Conservation (phyloP, 2,797 vertebrate species). For the Microchirus variegatus region DNA sequence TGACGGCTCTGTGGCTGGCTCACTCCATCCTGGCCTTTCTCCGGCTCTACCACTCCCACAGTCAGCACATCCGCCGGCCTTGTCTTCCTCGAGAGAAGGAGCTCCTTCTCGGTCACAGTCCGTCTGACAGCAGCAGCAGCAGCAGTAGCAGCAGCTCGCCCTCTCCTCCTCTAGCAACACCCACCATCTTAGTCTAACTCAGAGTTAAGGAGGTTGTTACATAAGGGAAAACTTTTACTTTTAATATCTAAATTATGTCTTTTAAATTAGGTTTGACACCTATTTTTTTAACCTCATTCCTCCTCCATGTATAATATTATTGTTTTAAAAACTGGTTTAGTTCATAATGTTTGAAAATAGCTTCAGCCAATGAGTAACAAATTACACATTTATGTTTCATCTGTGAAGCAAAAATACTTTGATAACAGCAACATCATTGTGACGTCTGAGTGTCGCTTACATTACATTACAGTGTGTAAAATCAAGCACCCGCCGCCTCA, state of each 20-base stretch:
- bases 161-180: slow-evolving; percentile 64
- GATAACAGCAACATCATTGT: too few species aligned
- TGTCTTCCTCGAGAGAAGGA: slow-evolving; percentile 84
- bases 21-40: slow-evolving; percentile 84
- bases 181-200: slow-evolving; percentile 67
- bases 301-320: slow-evolving; percentile 5
- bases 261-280: not conserved
- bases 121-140: slow-evolving; percentile 41
- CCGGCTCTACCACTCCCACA: slow-evolving; percentile 85
- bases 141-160: slow-evolving; percentile 40
- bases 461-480: slow-evolving; percentile 1
- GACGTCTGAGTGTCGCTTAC: not conserved
- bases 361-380: not conserved
- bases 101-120: slow-evolving; percentile 73
- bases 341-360: not conserved
- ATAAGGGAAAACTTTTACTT: not conserved
- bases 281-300: not conserved
- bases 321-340: not conserved
- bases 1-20: slow-evolving; percentile 79
- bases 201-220: slow-evolving; percentile 6
- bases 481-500: not conserved
- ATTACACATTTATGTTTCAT: not conserved
- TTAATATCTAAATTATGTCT: not conserved
- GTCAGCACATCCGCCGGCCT: slow-evolving; percentile 76
- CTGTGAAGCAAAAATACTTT: not conserved